Conservation (phyloP, 2,113 vertebrate species). For the Marcusenius ussheri region DNA sequence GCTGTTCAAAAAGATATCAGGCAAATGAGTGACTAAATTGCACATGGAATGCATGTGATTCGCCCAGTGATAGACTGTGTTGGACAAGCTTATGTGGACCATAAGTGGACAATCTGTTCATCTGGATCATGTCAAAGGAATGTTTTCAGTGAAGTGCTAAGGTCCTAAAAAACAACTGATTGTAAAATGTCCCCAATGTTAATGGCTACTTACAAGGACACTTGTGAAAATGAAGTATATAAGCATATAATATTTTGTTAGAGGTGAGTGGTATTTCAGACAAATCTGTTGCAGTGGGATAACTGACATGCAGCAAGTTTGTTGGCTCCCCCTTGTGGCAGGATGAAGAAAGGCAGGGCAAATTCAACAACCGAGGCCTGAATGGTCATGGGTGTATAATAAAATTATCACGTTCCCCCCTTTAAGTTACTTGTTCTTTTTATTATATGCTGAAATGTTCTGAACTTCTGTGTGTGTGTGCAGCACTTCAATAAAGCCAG, state of each 20-base stretch:
- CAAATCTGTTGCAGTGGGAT: not conserved
- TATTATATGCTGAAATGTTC: not conserved
- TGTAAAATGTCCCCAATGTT: not conserved
- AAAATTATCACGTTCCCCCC: not conserved
- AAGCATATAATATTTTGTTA: not conserved
- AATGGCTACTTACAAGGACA: not conserved
- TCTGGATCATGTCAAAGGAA: not conserved
- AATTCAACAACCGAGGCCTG: not conserved
- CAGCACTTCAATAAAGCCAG: not conserved
- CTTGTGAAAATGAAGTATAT: not conserved
- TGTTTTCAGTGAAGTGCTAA: not conserved
- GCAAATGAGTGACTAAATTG: not conserved
- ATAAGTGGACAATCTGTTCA: not conserved
- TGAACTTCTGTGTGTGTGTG: not conserved
- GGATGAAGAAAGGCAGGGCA: not conserved
- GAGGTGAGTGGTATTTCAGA: not conserved
- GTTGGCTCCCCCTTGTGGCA: not conserved
- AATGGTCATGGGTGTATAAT: not conserved
- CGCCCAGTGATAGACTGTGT: not conserved
- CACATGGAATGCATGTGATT: not conserved
- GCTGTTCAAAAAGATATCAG: not conserved
- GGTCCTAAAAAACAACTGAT: not conserved
- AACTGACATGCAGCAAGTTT: not conserved
- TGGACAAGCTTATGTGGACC: not conserved
- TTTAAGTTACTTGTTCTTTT: not conserved